Conservation (phyloP, 2,113 vertebrate species). For the Neotoma lepida region DNA sequence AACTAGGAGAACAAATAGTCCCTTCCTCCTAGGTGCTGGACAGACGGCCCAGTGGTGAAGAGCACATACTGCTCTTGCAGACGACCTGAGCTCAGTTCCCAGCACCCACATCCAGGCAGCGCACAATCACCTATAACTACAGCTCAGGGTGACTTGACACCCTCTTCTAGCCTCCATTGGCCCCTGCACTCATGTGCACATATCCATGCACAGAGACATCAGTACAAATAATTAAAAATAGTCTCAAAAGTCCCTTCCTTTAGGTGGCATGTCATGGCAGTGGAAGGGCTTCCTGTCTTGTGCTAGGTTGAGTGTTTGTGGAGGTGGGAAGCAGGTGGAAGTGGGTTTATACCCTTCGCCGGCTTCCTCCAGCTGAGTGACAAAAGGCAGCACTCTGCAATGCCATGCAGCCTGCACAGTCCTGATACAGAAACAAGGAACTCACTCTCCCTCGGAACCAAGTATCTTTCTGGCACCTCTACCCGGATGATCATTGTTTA, state of each 20-base stretch:
- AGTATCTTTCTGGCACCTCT: not conserved
- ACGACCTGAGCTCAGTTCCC: not conserved
- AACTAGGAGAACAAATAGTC: not conserved
- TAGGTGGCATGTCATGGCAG: not conserved
- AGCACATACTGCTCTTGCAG: not conserved
- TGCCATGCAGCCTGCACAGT: rapidly evolving
- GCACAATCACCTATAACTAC: not conserved
- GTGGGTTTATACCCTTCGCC: not conserved
- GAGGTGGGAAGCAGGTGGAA: not conserved
- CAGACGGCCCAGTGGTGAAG: not conserved
- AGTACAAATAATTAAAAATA: not conserved
- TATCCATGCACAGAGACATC: not conserved
- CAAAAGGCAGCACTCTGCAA: not conserved
- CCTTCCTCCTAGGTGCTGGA: not conserved
- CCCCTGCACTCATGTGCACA: not conserved
- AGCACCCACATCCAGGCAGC: not conserved
- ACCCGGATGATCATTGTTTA: not conserved
- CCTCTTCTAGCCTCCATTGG: not conserved
- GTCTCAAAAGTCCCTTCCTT: not conserved
- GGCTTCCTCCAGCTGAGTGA: not conserved
- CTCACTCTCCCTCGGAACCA: not conserved
- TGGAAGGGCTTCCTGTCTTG: not conserved
- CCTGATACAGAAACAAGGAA: not conserved
- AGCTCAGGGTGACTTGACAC: not conserved
- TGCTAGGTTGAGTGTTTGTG: not conserved